A percentile compares a stretch with the other conserved stretches of the same genome.
These are phyloP conservation scores for Oscheius myriophilus DNA, from an alignment of 2,888 invertebrate species.

Conservation along the genomic window DNA sequence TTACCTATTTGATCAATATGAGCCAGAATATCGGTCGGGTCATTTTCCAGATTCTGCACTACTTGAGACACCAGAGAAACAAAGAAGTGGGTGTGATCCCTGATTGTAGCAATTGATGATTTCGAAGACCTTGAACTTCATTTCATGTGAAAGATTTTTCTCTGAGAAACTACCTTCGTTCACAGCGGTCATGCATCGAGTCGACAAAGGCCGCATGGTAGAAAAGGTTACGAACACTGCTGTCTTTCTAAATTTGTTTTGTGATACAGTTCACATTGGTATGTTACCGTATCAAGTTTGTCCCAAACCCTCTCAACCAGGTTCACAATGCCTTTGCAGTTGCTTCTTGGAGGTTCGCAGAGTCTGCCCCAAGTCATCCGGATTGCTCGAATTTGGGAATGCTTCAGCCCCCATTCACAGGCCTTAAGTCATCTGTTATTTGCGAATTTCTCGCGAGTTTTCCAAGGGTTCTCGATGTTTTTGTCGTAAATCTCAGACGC, in stretches of 20 bases:
- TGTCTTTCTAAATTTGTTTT: conserved; percentile 61
- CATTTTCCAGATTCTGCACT: conserved; percentile 56
- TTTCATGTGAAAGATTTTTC: conserved; percentile 5
- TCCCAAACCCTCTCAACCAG: conserved; percentile 68
- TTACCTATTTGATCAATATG: conserved; percentile 63
- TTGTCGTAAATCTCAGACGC: no score
- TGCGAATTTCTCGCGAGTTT: background rate
- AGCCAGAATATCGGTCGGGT: conserved; percentile 60
- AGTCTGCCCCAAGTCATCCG: conserved; percentile 64
- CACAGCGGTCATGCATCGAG: conserved; percentile 63
- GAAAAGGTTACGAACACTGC: conserved; percentile 62
- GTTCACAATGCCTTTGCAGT: conserved; percentile 65
- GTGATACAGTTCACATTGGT: background rate
- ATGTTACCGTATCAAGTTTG: conserved; percentile 58
- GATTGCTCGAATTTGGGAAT: conserved; percentile 60
- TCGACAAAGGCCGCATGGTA: conserved; percentile 68
- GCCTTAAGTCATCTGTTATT: conserved; percentile 45
- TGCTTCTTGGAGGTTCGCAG: conserved; percentile 64
- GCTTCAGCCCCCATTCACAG: conserved; percentile 60
- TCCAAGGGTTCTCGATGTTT: no score
- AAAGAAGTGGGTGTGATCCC: conserved; percentile 68
- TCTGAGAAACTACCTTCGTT: conserved; percentile 47
- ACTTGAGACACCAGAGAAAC: conserved; percentile 66
- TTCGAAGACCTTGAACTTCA: conserved; percentile 27
- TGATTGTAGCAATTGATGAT: conserved; percentile 59